A percentile compares a stretch with the other conserved stretches of the same genome.
These are phyloP conservation scores for Oligia fasciuncula DNA, from an alignment of 2,888 invertebrate species.

Conservation along the genomic window DNA sequence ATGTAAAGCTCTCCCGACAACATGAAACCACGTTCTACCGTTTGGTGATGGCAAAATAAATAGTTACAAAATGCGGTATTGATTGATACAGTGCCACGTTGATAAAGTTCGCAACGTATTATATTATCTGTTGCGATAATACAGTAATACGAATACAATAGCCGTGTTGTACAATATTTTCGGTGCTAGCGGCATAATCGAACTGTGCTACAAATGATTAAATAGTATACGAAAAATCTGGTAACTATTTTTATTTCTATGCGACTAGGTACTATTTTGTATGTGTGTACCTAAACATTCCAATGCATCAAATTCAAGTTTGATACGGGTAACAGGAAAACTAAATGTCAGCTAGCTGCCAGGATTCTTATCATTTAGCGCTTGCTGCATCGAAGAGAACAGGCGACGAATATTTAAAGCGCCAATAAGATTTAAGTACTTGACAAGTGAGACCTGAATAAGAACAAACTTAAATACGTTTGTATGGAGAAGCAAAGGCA, in stretches of 20 bases:
- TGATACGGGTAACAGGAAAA: constrained; percentile 24
- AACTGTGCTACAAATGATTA: constrained; percentile 13
- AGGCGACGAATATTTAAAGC: constrained; percentile 10
- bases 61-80: constrained; percentile 30
- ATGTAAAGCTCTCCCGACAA: constrained; percentile 14
- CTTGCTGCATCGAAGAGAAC: constrained; percentile 23
- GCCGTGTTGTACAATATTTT: constrained; percentile 33
- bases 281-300: background rate
- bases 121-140: constrained; percentile 55
- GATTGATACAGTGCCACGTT: constrained; percentile 48
- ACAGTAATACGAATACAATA: constrained; percentile 46
- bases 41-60: constrained; percentile 35
- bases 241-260: background rate
- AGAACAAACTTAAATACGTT: background rate
- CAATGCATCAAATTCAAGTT: constrained; percentile 33
- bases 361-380: constrained; percentile 43
- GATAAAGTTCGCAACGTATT: constrained; percentile 50
- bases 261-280: constrained; percentile 1
- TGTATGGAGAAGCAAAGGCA: background rate
- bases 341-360: constrained; percentile 28
- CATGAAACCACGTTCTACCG: constrained; percentile 2
- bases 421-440: constrained; percentile 1
- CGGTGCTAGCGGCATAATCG: constrained; percentile 8
- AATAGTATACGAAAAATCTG: background rate
- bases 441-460: background rate